Evolutionary conservation across 1,140 invertebrate genomes (phyloP).

Genomic region (Scylla paramamosain): DNA sequence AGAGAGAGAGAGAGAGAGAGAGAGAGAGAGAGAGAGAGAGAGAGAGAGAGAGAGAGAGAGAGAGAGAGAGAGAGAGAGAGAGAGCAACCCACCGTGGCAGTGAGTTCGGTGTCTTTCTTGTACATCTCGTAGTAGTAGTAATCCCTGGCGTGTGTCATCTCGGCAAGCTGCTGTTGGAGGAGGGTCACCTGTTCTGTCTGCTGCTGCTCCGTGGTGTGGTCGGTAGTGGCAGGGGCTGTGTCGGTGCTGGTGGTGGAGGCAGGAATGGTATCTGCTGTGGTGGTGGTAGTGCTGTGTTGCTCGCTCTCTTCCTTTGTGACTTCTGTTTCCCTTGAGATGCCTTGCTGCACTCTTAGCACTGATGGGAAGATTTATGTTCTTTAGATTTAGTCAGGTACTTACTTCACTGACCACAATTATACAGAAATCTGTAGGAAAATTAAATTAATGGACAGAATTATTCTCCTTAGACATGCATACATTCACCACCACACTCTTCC

Average conservation of each 20-base stretch:
- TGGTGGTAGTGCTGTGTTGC: neutral
- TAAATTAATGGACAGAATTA: too few species aligned
- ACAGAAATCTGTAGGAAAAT: too few species aligned
- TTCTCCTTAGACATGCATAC: too few species aligned
- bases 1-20: neutral
- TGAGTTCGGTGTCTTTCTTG: conserved; percentile 64
- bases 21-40: neutral
- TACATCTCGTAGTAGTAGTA: conserved; percentile 71
- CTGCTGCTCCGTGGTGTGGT: conserved; percentile 27
- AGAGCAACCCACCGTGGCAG: neutral
- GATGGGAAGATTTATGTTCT: neutral
- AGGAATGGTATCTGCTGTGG: neutral
- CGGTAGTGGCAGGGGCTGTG: neutral
- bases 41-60: neutral
- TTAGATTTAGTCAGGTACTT: too few species aligned
- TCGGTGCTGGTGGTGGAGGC: neutral
- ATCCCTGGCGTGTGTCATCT: conserved; percentile 67
- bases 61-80: neutral
- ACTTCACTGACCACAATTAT: too few species aligned
- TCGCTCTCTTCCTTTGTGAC: neutral
- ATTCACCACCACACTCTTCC: neutral
- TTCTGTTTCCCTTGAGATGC: conserved; percentile 31
- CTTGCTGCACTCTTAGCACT: conserved; percentile 67
- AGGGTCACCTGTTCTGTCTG: conserved; percentile 21
- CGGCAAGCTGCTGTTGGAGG: conserved; percentile 67